These are phyloP conservation scores for Nebria brevicollis DNA, from an alignment of 2,888 invertebrate species.

Conservation along the genomic window DNA sequence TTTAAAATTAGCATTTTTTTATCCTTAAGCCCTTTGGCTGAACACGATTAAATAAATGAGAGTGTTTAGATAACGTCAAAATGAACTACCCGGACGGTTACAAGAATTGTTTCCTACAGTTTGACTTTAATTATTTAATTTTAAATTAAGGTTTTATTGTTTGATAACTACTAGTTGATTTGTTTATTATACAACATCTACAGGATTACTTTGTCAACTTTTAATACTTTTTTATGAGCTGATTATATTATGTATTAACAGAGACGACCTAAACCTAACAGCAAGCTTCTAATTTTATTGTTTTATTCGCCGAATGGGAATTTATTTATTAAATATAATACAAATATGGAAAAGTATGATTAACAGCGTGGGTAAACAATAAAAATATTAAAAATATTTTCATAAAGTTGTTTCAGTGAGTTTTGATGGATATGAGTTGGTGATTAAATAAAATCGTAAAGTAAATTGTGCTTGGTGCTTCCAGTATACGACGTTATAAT, in stretches of 20 bases:
- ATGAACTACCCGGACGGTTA: not conserved
- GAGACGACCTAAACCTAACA: too few relatives aligned
- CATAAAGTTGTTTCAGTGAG: too few relatives aligned
- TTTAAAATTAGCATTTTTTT: not conserved
- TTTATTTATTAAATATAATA: too few relatives aligned
- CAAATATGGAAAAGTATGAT: too few relatives aligned
- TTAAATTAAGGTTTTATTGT: not conserved
- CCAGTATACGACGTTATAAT: not conserved
- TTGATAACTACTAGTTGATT: not conserved
- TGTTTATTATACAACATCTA: not conserved
- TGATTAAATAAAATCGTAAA: not conserved
- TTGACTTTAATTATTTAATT: not conserved
- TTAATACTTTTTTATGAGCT: not conserved
- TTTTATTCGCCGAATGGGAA: too few relatives aligned
- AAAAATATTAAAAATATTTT: too few relatives aligned
- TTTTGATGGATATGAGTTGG: too few relatives aligned
- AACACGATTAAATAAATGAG: constrained; percentile 1
- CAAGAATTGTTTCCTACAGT: not conserved
- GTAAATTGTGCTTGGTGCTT: not conserved
- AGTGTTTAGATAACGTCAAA: constrained; percentile 1
- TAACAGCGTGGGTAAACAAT: too few relatives aligned
- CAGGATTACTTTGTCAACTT: not conserved
- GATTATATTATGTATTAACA: not conserved
- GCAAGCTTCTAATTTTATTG: too few relatives aligned
- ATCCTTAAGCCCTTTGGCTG: not conserved